Conservation (phyloP, 37 sponge, comb jelly and placozoan species). For the Spongilla lacustris region DNA sequence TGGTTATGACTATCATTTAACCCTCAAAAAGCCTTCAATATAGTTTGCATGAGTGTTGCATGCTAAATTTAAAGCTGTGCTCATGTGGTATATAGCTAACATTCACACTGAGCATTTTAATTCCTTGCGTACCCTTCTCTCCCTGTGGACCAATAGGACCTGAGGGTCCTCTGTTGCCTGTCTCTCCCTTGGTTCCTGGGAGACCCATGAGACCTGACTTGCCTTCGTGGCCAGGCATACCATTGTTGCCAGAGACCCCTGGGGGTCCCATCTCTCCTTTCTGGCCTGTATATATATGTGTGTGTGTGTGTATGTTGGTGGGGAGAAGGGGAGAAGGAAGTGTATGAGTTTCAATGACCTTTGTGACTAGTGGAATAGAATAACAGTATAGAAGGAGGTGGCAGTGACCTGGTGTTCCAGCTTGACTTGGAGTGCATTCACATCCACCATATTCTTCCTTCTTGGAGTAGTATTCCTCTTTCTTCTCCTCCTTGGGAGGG, state of each 20-base stretch:
- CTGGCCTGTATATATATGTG: background rate
- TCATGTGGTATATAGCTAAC: too few species aligned
- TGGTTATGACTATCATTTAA: background rate
- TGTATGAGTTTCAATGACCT: background rate
- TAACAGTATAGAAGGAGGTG: too few species aligned
- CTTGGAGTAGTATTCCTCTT: too few species aligned
- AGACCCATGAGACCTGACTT: background rate
- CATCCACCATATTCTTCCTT: too few species aligned
- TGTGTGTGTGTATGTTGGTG: too few species aligned
- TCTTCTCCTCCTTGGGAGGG: too few species aligned
- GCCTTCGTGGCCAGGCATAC: background rate
- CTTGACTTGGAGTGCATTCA: too few species aligned
- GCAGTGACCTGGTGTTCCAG: too few species aligned
- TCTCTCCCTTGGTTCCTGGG: background rate
- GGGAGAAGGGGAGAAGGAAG: background rate
- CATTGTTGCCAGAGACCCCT: background rate
- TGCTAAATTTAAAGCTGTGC: too few species aligned
- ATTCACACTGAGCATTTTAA: too few species aligned
- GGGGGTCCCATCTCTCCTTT: background rate
- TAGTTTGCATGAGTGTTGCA: too few species aligned
- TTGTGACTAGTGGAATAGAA: background rate
- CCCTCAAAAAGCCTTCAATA: background rate
- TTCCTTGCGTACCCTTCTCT: background rate
- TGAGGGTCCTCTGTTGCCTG: background rate
- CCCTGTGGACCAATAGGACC: background rate